phyloP scores from a whole-genome alignment of 2,888 invertebrate genomes.

The Phania funesta region DNA sequence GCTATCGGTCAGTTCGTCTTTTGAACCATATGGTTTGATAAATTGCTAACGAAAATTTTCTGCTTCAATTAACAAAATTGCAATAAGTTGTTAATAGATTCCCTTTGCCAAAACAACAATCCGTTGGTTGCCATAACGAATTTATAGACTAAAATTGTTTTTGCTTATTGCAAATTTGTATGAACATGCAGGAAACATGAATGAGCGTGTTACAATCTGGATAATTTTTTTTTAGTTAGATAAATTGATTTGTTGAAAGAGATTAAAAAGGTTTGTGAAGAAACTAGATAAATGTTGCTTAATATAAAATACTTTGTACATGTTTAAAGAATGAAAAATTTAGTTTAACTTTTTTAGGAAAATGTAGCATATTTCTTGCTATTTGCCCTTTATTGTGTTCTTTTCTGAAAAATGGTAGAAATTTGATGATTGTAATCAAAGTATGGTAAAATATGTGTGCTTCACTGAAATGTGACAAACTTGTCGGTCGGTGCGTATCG shows the following conservation, averaged over 20 bases:
- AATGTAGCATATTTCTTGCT: too few species aligned
- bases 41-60: slow-evolving; percentile 29
- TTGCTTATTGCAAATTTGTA: background rate
- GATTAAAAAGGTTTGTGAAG: background rate
- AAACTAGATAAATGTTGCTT: too few species aligned
- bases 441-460: too few species aligned
- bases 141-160: background rate
- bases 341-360: too few species aligned
- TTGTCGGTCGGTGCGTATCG: too few species aligned
- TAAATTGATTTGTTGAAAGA: background rate
- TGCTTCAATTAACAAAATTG: slow-evolving; percentile 47
- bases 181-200: background rate
- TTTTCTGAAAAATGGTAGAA: too few species aligned
- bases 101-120: background rate
- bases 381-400: too few species aligned
- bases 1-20: slow-evolving; percentile 10
- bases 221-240: background rate
- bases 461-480: too few species aligned
- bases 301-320: too few species aligned
- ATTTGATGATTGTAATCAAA: too few species aligned
- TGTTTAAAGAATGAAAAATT: too few species aligned
- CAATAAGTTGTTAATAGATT: slow-evolving; percentile 14
- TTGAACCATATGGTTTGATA: slow-evolving; percentile 21
- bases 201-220: background rate
- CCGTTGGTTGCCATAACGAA: background rate